Conservation (phyloP, 1,140 invertebrate species). For the Nebria ingens region DNA sequence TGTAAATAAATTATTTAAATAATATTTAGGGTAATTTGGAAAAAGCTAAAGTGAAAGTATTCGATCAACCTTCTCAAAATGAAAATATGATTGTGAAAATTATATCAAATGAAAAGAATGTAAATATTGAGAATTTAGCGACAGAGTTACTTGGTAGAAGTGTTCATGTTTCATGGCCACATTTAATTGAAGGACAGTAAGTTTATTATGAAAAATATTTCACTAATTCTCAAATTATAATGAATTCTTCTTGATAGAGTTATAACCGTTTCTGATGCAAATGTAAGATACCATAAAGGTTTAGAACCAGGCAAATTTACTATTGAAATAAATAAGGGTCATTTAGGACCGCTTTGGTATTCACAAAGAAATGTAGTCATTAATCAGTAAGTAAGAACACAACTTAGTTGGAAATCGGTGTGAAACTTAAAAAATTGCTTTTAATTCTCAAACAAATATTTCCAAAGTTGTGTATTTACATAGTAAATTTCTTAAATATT, state of each 20-base stretch:
- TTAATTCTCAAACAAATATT: slow-evolving; percentile 13
- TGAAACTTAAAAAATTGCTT: too few relatives aligned
- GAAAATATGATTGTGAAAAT: slow-evolving; percentile 74
- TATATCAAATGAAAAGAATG: slow-evolving; percentile 32
- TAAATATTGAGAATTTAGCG: slow-evolving; percentile 39
- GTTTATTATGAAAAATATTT: slow-evolving; percentile 19
- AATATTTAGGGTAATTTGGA: slow-evolving; percentile 53
- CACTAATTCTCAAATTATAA: neutral
- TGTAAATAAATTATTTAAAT: too few relatives aligned
- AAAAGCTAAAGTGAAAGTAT: slow-evolving; percentile 72
- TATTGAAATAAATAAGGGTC: slow-evolving; percentile 33
- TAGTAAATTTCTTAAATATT: slow-evolving; percentile 8
- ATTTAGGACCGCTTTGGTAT: slow-evolving; percentile 37
- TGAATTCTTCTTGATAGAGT: slow-evolving; percentile 37
- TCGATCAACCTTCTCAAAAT: slow-evolving; percentile 67
- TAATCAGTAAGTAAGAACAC: slow-evolving; percentile 35
- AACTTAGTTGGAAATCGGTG: neutral
- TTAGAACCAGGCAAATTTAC: slow-evolving; percentile 26
- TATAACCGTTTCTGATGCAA: slow-evolving; percentile 43
- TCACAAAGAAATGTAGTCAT: slow-evolving; percentile 34
- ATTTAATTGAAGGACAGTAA: slow-evolving; percentile 63
- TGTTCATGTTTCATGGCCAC: slow-evolving; percentile 81
- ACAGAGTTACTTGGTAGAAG: slow-evolving; percentile 55
- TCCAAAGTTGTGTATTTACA: slow-evolving; percentile 14
- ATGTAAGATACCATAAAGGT: slow-evolving; percentile 33